Base-by-base conservation (phyloP, 2,797 vertebrate genomes). In the Aldrovandia affinis region DNA sequence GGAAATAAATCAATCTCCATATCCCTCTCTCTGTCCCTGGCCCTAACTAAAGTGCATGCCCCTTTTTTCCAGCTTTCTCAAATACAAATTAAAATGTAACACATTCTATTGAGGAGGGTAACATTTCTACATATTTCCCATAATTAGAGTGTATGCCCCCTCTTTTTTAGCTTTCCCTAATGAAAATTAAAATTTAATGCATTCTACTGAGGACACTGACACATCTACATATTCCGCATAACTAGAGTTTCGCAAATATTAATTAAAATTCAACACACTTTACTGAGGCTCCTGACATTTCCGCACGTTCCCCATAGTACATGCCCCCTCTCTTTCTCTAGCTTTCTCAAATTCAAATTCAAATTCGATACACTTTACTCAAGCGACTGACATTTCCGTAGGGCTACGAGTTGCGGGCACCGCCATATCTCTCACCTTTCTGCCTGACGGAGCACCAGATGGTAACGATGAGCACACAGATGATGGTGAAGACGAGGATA, bases 401-500 rank as follows among this genome's bases (percentile, higher is more conserved):
- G n/a, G 8, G 12, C 61, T 12, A 33, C 61, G 61, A 65, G 61
- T 63, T 10, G 20, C 59, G 3, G n/a, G 25, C 47, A 5, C 47
- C 47, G 5, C 55, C 55, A 25, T 25, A 9, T 1, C 22, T 28
- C 92, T 95, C 92, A 97, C 97, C 97, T 96, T 98, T 98, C 93
- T 98, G 97, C 86, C 97, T 95, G 78, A 98, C 96, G 0, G 97
- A 97, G 93, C 96, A 97, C 97, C 97, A 98, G 89, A 98, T 96
- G 95, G 97, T 97, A 92, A 97, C 92, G 78, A 97, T 97, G 86
- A 97, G 96, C 85, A 97, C 96, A 10, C 97, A 98, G 90, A 98
- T 97, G 89, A 97, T 93, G 1, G 96, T 95, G 93, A 98, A 98
- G 90, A 98, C 97, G 89, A 98, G 94, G 30, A 98, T 92, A 0